Evolutionary conservation across 2,113 vertebrate genomes (phyloP), one percentile per base, ranked within the genome.

Genomic region (Copsychus sechellarum): DNA sequence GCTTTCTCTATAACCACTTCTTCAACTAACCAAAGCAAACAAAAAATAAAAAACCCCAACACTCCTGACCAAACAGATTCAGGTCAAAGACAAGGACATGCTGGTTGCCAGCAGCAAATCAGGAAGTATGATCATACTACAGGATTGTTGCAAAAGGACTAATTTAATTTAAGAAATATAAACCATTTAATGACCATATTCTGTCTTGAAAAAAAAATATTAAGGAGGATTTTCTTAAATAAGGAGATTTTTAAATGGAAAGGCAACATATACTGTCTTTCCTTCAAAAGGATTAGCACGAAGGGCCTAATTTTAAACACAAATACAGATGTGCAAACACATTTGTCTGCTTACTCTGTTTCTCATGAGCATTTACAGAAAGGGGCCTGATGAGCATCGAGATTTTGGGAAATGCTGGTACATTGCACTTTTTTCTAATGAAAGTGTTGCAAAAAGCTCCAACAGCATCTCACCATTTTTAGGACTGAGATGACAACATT

Each of bases 401-500:
- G 73, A 85, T 86, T 81, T 89, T 82, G 47, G 88, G 54, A 90
- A 84, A 45, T 1, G 1, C 38, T 42, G 31, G 64, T 38, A 80
- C 47, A 34, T 5, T 47, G 11, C 29, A 47, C 19, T 84, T 90
- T 54, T 79, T 86, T 36, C 50, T 47, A 28, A 57, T 0, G 3
- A 20, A 69, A 84, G 36, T 50, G n/a, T 84, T 86, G 69, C 94
- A 86, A 82, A 91, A 91, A 70, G 33, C 50, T 87, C 24, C 50
- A 62, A 48, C 62, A 56, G 54, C 23, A 45, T 45, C 66, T 96
- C 58, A 56, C 77, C 86, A 79, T 77, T 95, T 85, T 53, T 57
- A 58, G 94, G 58, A 42, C 85, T 80, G 54, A 88, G 58, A 91
- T 82, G 90, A 89, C 72, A 86, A 86, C 81, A 95, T 54, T 34